Evolutionary conservation across 35 echinoderm and acorn worm genomes (phyloP), one percentile per base, ranked within the genome.

Genomic region (Anneissia japonica): DNA sequence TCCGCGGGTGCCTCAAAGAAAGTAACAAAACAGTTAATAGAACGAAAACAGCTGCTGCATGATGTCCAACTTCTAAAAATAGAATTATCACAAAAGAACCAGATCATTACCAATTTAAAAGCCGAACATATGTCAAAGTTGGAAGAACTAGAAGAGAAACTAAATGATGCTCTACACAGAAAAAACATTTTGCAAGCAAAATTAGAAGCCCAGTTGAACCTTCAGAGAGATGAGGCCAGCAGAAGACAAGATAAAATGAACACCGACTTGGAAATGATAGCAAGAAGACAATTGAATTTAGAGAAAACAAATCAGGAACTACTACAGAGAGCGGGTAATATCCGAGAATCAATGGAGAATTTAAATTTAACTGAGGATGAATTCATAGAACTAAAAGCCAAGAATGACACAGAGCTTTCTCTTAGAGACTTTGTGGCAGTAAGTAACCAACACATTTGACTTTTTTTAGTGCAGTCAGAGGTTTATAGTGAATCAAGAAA

Each of bases 21-120:
- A 35, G 88, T 97, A 30, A 97, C 95, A 17, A 92, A 90, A 76
- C 95, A 97, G 86, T 46, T 97, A 35, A 97, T 97, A 40, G 95
- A 97, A 89, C 75, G 95, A 32, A 97, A 97, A 81, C 95, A 97
- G 74, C 78, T 93, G 75, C 74, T 97, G 10, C 91, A 97, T 75
- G 91, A 97, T 82, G 39, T 97, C 3, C 91, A 97, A 36, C 38
- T 97, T 34, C 34, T 97, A 55, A 97, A 97, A 46, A 97, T 97
- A 37, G 95, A 97, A 85, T 39, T 97, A 17, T 97, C 95, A 23
- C 95, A 97, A 79, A 97, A 91, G 73, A 93, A 82, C 74, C 85
- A 93, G 41, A 87, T 88, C 5, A 93, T 97, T 51, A 89, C 91
- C 31, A 97, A 93, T 79, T 74, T 97, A 56, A 97, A 97, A 46